Percentiles rank a stretch among this genome's conserved stretches.
These are phyloP conservation scores for Conus canariensis DNA, from an alignment of 2,888 invertebrate genomes.

Conservation along the genomic window DNA sequence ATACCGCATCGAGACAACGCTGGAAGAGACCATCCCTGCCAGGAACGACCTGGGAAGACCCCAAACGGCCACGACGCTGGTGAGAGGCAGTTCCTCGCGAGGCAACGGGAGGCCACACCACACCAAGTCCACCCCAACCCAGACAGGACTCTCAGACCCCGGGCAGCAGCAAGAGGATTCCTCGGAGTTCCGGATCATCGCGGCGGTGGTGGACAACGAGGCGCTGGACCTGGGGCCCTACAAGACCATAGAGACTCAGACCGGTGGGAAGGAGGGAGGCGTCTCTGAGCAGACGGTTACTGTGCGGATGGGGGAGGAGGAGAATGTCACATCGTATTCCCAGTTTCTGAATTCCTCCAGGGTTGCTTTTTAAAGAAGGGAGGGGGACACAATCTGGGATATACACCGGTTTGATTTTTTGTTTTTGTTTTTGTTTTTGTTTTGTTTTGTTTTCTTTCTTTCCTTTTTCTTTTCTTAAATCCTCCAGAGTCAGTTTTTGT, in stretches of 20 bases:
- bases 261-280: neutral
- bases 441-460: too few species aligned
- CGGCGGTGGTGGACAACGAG: conserved; percentile 48
- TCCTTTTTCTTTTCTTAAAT: too few species aligned
- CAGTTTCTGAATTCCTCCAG: neutral
- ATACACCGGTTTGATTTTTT: too few species aligned
- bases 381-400: neutral
- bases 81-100: too few species aligned
- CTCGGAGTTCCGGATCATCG: conserved; percentile 22
- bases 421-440: too few species aligned
- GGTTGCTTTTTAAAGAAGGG: neutral
- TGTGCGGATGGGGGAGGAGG: conserved; percentile 11
- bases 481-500: too few species aligned
- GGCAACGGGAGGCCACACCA: too few species aligned
- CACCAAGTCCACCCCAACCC: too few species aligned
- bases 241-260: neutral
- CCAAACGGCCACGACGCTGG: too few species aligned
- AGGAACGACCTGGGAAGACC: too few species aligned
- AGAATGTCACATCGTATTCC: neutral
- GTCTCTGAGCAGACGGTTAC: neutral
- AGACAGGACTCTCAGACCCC: neutral
- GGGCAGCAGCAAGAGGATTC: neutral
- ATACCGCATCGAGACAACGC: neutral
- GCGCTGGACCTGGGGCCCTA: conserved; percentile 39
- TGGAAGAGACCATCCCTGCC: too few species aligned